phyloP scores from a whole-genome alignment of 2,797 vertebrate genomes.

The Orientallactaga sibirica region DNA sequence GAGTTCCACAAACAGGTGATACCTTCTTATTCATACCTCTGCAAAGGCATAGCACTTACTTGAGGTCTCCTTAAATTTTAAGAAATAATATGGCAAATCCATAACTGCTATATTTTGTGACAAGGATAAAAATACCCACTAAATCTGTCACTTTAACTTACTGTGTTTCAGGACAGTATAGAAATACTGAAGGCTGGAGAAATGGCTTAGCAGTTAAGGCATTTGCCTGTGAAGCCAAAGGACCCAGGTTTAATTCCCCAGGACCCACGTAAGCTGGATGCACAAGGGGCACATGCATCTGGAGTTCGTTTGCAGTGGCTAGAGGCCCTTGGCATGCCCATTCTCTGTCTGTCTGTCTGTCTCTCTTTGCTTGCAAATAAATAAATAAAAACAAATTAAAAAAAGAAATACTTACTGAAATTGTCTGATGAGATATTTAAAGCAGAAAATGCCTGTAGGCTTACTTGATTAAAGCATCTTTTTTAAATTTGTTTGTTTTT shows the following conservation, averaged over 20 bases:
- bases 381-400: no score
- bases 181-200: neutral
- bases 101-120: slow-evolving; percentile 41
- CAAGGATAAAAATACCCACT: neutral
- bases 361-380: no score
- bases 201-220: no score
- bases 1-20: slow-evolving; percentile 96
- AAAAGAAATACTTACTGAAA: slow-evolving; percentile 48
- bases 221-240: no score
- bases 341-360: no score
- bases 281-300: no score
- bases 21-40: slow-evolving; percentile 10
- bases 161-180: slow-evolving; percentile 62
- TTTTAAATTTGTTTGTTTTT: neutral
- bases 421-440: slow-evolving; percentile 42
- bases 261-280: no score
- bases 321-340: no score
- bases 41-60: neutral
- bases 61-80: slow-evolving; percentile 50
- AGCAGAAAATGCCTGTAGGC: neutral
- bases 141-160: slow-evolving; percentile 34
- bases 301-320: no score
- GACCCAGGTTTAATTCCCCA: no score
- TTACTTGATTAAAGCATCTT: slow-evolving; percentile 52
- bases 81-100: neutral